Conservation (phyloP, 2,113 vertebrate species). For the Illadopsis cleaveri region DNA sequence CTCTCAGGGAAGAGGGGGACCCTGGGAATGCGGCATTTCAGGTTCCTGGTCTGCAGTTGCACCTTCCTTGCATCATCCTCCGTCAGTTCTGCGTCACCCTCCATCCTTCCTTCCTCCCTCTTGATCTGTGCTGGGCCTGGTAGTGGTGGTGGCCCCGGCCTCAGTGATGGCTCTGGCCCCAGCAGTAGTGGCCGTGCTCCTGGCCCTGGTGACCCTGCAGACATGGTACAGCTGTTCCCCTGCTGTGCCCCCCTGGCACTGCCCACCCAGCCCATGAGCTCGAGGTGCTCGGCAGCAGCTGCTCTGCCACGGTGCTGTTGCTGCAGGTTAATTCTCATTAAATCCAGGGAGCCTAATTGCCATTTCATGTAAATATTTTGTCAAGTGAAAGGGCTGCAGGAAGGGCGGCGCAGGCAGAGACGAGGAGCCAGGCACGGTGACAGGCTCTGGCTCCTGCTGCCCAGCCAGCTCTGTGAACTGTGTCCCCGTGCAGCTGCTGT, state of each 20-base stretch:
- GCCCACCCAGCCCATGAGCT: not conserved
- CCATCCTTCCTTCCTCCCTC: not conserved
- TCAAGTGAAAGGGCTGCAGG: not conserved
- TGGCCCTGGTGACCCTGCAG: not conserved
- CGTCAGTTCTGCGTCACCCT: rapidly evolving
- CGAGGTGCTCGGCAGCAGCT: not conserved
- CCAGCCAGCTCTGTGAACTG: not conserved
- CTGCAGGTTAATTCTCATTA: not conserved
- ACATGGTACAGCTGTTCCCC: rapidly evolving
- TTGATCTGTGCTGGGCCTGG: rapidly evolving
- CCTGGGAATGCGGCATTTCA: rapidly evolving
- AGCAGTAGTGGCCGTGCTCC: not conserved
- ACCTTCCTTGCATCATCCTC: not conserved
- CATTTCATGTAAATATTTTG: not conserved
- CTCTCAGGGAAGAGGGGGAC: not conserved
- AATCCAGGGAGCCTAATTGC: not conserved
- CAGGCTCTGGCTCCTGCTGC: not conserved
- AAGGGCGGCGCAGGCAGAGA: not conserved
- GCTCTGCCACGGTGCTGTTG: not conserved
- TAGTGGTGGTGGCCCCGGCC: not conserved
- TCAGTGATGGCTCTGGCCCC: not conserved
- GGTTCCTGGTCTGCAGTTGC: not conserved
- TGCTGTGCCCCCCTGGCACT: rapidly evolving
- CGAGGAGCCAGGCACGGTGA: not conserved
- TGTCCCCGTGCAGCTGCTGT: rapidly evolving